Evolutionary conservation across 2,888 invertebrate species (phyloP).

Genomic region (Cinara cedri): DNA sequence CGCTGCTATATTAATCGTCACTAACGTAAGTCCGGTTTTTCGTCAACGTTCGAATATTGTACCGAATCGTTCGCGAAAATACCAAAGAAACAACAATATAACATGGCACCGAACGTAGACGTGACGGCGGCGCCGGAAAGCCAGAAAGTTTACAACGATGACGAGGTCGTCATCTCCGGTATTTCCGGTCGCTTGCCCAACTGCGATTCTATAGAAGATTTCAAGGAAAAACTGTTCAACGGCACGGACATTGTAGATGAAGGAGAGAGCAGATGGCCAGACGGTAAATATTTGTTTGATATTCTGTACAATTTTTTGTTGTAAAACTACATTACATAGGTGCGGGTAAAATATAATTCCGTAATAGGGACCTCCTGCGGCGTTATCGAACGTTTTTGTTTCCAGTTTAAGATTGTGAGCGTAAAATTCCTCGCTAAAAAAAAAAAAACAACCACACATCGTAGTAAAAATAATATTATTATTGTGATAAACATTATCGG

Average conservation of each 20-base stretch:
- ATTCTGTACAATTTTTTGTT: too few relatives aligned
- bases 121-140: too few relatives aligned
- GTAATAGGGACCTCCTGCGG: too few relatives aligned
- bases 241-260: conserved; percentile 88
- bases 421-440: too few relatives aligned
- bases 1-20: background rate
- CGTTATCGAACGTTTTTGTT: too few relatives aligned
- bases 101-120: conserved; percentile 41
- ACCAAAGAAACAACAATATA: background rate
- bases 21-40: background rate
- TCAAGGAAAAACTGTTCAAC: conserved; percentile 85
- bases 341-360: too few relatives aligned
- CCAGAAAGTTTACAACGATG: background rate
- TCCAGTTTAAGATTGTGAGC: too few relatives aligned
- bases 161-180: conserved; percentile 75
- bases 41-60: background rate
- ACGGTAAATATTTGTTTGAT: conserved; percentile 66
- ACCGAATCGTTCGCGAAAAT: background rate
- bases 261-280: conserved; percentile 85
- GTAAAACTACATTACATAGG: too few relatives aligned
- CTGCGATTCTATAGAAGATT: conserved; percentile 87
- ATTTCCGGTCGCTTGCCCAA: conserved; percentile 86
- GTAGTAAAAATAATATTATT: too few relatives aligned
- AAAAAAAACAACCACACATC: too few relatives aligned
- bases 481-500: too few relatives aligned